Percentiles rank a stretch among this genome's conserved stretches.
phyloP scores from a whole-genome alignment of 2,888 invertebrate species.

The Thera britannica region DNA sequence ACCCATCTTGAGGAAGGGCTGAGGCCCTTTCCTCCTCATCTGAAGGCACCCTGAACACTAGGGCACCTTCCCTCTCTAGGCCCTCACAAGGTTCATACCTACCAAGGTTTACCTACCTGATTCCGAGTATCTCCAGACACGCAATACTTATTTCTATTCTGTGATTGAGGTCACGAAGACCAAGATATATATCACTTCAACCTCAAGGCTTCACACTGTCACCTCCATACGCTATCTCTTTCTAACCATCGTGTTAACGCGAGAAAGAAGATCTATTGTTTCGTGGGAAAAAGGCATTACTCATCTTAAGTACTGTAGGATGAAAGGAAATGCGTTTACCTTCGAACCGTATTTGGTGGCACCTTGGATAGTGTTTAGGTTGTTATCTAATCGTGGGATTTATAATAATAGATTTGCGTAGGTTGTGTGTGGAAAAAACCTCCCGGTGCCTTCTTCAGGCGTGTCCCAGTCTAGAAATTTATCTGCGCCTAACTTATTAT shows the following conservation, averaged over 20 bases:
- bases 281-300: conserved; percentile 69
- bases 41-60: too few relatives aligned
- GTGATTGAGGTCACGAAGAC: not conserved
- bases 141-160: not conserved
- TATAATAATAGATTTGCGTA: conserved; percentile 5
- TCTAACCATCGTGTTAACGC: conserved; percentile 12
- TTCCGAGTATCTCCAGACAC: too few relatives aligned
- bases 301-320: conserved; percentile 53
- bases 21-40: too few relatives aligned
- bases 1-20: too few relatives aligned
- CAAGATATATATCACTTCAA: conserved; percentile 3
- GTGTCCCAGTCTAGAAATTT: too few relatives aligned
- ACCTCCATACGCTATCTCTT: conserved; percentile 34
- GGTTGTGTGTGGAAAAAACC: not conserved
- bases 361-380: conserved; percentile 27
- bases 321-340: conserved; percentile 44
- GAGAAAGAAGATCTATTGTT: conserved; percentile 48
- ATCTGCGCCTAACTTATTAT: too few relatives aligned
- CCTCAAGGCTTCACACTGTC: conserved; percentile 49
- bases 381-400: conserved; percentile 14
- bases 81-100: too few relatives aligned
- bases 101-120: too few relatives aligned
- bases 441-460: too few relatives aligned
- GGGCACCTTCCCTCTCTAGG: too few relatives aligned
- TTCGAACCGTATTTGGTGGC: conserved; percentile 38